Evolutionary conservation across 2,888 invertebrate genomes (phyloP).

Genomic region (Belgica antarctica): DNA sequence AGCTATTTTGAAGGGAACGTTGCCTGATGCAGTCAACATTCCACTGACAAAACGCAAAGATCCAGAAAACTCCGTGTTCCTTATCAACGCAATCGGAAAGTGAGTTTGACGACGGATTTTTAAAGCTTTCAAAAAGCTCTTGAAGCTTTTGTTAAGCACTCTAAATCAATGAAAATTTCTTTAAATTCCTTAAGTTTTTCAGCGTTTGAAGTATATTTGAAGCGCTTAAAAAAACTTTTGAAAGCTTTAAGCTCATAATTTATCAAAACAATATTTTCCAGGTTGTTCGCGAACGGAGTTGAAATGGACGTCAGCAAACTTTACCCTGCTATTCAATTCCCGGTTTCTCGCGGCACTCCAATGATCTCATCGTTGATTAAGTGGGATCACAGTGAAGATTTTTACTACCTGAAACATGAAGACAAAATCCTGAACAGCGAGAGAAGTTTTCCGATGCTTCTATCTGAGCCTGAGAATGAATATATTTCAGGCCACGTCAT

Average conservation of each 20-base stretch:
- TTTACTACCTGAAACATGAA: constrained; percentile 69
- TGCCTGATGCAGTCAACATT: constrained; percentile 59
- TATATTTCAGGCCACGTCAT: constrained; percentile 78
- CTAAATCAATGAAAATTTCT: constrained; percentile 7
- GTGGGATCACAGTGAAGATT: constrained; percentile 82
- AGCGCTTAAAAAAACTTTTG: too few species aligned
- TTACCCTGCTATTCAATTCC: constrained; percentile 73
- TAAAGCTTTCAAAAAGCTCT: neutral
- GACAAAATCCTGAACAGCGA: constrained; percentile 68
- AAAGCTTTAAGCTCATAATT: too few species aligned
- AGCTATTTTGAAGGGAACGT: constrained; percentile 63
- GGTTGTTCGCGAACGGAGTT: constrained; percentile 74
- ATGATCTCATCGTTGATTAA: constrained; percentile 77
- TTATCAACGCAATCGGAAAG: constrained; percentile 56
- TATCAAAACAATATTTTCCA: too few species aligned
- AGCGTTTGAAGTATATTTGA: neutral
- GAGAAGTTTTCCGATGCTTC: constrained; percentile 60
- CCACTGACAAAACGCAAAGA: constrained; percentile 62
- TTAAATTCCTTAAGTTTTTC: neutral
- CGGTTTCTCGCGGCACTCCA: constrained; percentile 83
- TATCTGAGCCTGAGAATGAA: constrained; percentile 66
- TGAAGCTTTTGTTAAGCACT: too few species aligned
- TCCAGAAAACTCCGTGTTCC: constrained; percentile 54
- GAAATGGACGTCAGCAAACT: constrained; percentile 72
- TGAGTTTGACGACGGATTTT: constrained; percentile 49